Evolutionary conservation across 2,113 vertebrate genomes (phyloP), one percentile per base, ranked within the genome.

Genomic region (Seriola dumerili): DNA sequence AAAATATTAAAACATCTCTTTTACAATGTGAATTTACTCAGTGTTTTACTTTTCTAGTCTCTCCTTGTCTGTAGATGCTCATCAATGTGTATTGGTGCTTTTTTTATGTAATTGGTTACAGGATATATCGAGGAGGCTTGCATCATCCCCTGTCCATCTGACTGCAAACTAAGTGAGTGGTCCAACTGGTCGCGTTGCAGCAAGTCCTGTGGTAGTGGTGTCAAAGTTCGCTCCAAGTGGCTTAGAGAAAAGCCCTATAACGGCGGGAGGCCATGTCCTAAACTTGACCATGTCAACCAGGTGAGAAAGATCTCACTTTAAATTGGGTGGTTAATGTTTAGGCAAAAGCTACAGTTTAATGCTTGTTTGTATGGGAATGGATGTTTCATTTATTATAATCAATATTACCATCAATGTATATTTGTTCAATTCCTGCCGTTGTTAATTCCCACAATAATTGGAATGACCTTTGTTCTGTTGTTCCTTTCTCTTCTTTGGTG

Each of bases 171-270:
- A 76, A 99, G 98, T 1, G 98, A 99, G 69, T 99, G 98, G 98
- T 99, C 98, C 92, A 99, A 97, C 88, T 99, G 98, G 98, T 99
- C 98, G 0, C 97, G 98, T 64, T 99, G 98, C 82, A 99, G 98
- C 54, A 99, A 98, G 86, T 99, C 98, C 9, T 99, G 98, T 4
- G 98, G 98, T 25, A 99, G 98, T 4, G 98, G 98, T 0, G 98
- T 99, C 78, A 99, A 99, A 70, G 98, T 99, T 73, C 96, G 98
- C 0, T 99, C 98, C 21, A 99, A 99, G 89, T 99, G 98, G 98
- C 96, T 99, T 2, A 89, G 98, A n/a, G 98, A 99, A 84, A 99
- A 99, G 34, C 98, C 98, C 0, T 99, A 99, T 83, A 99, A 99
- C 36, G 97, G 97, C 3, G 98, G 98, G 55, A 96, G 98, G 46